Conservation (phyloP, 2,888 invertebrate species). For the Aethes cnicana region DNA sequence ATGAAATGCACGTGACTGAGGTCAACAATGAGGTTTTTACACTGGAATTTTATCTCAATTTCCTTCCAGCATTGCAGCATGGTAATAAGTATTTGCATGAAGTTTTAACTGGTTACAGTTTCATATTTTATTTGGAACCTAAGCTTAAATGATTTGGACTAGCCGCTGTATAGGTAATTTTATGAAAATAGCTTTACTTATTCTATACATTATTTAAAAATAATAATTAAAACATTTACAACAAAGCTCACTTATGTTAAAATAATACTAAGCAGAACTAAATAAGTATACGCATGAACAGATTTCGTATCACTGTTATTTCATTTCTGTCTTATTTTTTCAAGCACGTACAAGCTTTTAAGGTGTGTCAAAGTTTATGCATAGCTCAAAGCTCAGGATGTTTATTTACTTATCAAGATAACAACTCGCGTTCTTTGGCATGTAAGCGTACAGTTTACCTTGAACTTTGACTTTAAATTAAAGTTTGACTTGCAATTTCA, state of each 20-base stretch:
- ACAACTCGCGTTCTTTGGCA: conserved; percentile 1
- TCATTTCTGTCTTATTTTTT: too few species aligned
- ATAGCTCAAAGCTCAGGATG: conserved; percentile 23
- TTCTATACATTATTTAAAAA: too few species aligned
- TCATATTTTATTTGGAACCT: too few species aligned
- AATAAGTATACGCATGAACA: too few species aligned
- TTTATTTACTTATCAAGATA: conserved; percentile 27
- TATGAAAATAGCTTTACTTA: too few species aligned
- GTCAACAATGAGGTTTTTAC: conserved; percentile 52
- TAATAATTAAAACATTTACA: too few species aligned
- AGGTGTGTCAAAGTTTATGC: conserved; percentile 49
- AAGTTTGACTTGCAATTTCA: neutral
- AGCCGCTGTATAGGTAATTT: too few species aligned
- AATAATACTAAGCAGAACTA: too few species aligned
- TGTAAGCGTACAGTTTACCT: conserved; percentile 6
- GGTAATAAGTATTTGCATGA: neutral
- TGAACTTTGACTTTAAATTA: conserved; percentile 15
- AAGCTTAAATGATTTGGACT: neutral
- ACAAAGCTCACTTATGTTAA: too few species aligned
- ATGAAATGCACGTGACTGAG: conserved; percentile 61
- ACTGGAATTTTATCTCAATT: neutral
- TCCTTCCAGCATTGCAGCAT: neutral
- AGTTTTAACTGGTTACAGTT: neutral
- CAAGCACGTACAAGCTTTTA: too few species aligned
- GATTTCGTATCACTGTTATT: too few species aligned